Conservation (phyloP, 2,113 vertebrate genomes). For the Empidonax alnorum region DNA sequence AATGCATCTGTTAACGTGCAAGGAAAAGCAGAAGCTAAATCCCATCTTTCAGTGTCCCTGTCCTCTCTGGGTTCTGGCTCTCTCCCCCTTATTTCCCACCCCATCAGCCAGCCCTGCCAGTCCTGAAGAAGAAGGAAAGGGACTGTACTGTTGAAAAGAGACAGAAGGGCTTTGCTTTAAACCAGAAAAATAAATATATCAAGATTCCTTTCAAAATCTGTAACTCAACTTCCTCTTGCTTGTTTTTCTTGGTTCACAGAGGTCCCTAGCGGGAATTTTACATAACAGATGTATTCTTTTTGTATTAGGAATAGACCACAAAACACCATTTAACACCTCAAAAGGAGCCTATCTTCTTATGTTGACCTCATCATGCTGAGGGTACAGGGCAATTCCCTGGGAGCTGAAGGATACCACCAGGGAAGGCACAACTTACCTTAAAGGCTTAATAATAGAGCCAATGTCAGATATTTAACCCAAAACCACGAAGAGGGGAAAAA, state of each 20-base stretch:
- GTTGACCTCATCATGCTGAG: not conserved
- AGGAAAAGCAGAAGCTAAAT: not conserved
- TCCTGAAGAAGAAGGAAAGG: conserved; percentile 4
- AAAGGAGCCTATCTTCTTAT: not conserved
- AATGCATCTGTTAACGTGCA: not conserved
- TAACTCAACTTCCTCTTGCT: conserved; percentile 10
- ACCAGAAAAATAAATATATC: conserved; percentile 50
- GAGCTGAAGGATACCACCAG: not conserved
- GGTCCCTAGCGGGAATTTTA: not conserved
- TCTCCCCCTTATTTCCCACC: not conserved
- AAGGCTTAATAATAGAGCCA: not conserved
- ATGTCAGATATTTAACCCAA: not conserved
- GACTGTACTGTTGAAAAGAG: conserved; percentile 12
- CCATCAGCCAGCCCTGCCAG: conserved; percentile 20
- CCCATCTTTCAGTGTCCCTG: not conserved
- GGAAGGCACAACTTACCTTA: not conserved
- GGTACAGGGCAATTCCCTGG: not conserved
- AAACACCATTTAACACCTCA: not conserved
- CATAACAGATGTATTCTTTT: conserved; percentile 34
- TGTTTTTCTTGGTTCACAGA: conserved; percentile 53
- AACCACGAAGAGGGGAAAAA: not conserved
- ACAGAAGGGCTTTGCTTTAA: conserved; percentile 46
- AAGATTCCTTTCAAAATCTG: conserved; percentile 55
- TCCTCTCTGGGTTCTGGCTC: not conserved
- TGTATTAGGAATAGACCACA: not conserved